Percentiles rank a stretch among this genome's conserved stretches.
These are phyloP conservation scores for Coenonympha arcania DNA, from an alignment of 2,888 invertebrate genomes.

Conservation along the genomic window DNA sequence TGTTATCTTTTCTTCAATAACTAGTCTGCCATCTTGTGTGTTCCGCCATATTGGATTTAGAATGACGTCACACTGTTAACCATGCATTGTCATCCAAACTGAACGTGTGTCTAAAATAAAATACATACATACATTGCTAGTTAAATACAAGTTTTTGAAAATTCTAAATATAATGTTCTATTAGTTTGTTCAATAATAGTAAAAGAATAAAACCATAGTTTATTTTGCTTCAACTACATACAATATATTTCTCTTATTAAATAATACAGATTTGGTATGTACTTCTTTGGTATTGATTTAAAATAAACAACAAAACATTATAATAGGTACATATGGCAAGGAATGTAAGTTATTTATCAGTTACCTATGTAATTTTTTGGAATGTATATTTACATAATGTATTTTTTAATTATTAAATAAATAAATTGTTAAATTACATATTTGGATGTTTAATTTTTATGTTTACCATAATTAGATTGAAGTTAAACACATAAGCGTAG, in stretches of 20 bases:
- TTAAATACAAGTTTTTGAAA: too few species aligned
- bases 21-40: too few species aligned
- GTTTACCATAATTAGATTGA: neutral
- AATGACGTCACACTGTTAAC: too few species aligned
- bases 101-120: too few species aligned
- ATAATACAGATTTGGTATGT: constrained; percentile 13
- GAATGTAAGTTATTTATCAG: constrained; percentile 7
- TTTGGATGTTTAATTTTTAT: constrained; percentile 2
- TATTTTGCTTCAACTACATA: constrained; percentile 7
- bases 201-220: constrained; percentile 4
- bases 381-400: constrained; percentile 9
- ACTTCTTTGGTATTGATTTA: constrained; percentile 13
- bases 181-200: neutral
- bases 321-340: too few species aligned
- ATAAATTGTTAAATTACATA: constrained; percentile 3
- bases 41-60: too few species aligned
- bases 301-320: neutral
- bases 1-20: too few species aligned
- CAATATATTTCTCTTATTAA: constrained; percentile 8
- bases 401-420: constrained; percentile 9
- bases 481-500: neutral
- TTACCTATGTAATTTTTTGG: constrained; percentile 6
- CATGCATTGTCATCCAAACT: too few species aligned
- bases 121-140: too few species aligned
- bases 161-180: neutral